Percentiles rank a stretch among this genome's conserved stretches.
Evolutionary conservation across 2,113 vertebrate species (phyloP).

Genomic region (Cebus imitator): DNA sequence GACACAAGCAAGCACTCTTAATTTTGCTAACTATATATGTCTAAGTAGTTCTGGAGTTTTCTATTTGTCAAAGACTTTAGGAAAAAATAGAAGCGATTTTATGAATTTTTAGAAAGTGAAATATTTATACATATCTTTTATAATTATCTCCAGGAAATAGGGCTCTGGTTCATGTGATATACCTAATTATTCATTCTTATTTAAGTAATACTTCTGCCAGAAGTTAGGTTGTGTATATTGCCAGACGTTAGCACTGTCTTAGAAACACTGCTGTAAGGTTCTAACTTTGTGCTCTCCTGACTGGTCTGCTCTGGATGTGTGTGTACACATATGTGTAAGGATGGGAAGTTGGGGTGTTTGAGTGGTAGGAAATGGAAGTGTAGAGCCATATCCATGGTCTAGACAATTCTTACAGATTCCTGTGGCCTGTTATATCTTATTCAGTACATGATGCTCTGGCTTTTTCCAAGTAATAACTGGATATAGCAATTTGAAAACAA

Average conservation of each 20-base stretch:
- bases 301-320: neutral
- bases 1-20: neutral
- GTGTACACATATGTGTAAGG: too few species aligned
- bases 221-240: neutral
- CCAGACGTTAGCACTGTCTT: neutral
- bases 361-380: neutral
- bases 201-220: neutral
- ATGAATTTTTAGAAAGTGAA: neutral
- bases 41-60: neutral
- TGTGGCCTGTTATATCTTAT: neutral
- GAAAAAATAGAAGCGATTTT: neutral
- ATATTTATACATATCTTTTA: neutral
- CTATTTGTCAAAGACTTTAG: neutral
- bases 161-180: neutral
- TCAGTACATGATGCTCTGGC: neutral
- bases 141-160: slow-evolving; percentile 11
- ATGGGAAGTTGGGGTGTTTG: neutral
- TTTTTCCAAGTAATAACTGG: neutral
- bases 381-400: too few species aligned
- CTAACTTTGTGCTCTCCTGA: neutral
- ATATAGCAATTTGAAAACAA: neutral
- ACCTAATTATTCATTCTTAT: neutral
- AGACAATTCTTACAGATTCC: neutral
- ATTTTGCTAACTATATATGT: neutral
- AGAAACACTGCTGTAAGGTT: neutral